Percentiles rank a stretch among this genome's conserved stretches.
Conservation (phyloP, 1,140 invertebrate species). For the Lethocerus indicus region DNA sequence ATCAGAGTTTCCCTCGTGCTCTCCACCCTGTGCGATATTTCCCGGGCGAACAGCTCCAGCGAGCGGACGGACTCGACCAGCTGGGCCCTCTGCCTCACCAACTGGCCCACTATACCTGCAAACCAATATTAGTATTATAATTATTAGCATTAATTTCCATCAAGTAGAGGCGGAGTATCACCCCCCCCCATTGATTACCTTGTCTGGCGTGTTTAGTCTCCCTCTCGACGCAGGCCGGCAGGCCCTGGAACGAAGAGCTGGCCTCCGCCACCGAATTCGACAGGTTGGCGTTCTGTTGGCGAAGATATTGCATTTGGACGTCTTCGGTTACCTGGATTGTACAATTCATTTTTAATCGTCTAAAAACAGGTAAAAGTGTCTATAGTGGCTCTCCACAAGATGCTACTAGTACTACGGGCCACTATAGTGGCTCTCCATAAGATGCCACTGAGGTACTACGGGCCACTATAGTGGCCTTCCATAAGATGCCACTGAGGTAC, state of each 20-base stretch:
- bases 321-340: no score
- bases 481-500: no score
- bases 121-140: slow-evolving; percentile 1
- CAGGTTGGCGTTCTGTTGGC: no score
- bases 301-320: no score
- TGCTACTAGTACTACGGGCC: no score
- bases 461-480: no score
- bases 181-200: slow-evolving; percentile 13
- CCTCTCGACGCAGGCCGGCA: slow-evolving; percentile 13
- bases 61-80: slow-evolving; percentile 25
- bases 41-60: slow-evolving; percentile 13
- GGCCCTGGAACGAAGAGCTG: slow-evolving; percentile 7
- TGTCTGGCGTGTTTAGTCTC: slow-evolving; percentile 15
- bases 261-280: slow-evolving; percentile 14
- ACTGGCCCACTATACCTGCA: slow-evolving; percentile 25
- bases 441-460: no score
- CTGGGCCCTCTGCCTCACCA: slow-evolving; percentile 22
- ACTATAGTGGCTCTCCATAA: no score
- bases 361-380: no score
- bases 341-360: no score
- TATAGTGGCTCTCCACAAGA: no score
- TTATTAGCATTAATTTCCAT: slow-evolving; percentile 1
- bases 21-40: not conserved
- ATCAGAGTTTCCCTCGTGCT: not conserved
- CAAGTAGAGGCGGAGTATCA: no score